Evolutionary conservation across 2,797 vertebrate species (phyloP).

Genomic region (Potorous gilbertii): DNA sequence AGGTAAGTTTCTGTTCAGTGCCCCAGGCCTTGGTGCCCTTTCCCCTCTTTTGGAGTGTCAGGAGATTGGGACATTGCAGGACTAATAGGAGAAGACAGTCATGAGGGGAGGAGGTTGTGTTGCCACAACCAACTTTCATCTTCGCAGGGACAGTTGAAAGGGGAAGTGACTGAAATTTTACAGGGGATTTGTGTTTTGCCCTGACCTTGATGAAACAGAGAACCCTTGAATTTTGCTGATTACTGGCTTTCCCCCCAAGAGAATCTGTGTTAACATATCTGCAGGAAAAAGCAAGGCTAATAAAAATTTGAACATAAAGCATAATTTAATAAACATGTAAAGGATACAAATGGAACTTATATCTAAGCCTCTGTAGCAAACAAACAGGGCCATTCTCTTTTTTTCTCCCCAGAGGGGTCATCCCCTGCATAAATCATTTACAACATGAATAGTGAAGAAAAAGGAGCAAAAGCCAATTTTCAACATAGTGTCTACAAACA

Average conservation of each 20-base stretch:
- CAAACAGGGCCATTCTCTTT: neutral
- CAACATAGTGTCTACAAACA: neutral
- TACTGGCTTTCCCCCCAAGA: neutral
- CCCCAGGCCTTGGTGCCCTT: neutral
- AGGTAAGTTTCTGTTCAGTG: neutral
- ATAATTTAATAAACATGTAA: neutral
- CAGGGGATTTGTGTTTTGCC: neutral
- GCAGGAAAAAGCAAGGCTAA: neutral
- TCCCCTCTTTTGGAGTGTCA: neutral
- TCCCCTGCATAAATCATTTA: neutral
- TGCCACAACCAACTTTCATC: neutral
- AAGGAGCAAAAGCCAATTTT: neutral
- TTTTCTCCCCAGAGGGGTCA: neutral
- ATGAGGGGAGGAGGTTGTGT: neutral
- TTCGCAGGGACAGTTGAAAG: neutral
- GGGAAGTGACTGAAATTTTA: neutral
- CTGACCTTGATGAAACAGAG: neutral
- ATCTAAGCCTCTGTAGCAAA: neutral
- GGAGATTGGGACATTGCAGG: neutral
- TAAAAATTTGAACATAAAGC: neutral
- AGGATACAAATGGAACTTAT: neutral
- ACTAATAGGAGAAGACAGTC: neutral
- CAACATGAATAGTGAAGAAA: neutral
- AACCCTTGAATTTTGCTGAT: neutral
- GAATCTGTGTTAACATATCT: neutral